Evolutionary conservation across 2,888 invertebrate species (phyloP).

Genomic region (Chymomyza amoena): DNA sequence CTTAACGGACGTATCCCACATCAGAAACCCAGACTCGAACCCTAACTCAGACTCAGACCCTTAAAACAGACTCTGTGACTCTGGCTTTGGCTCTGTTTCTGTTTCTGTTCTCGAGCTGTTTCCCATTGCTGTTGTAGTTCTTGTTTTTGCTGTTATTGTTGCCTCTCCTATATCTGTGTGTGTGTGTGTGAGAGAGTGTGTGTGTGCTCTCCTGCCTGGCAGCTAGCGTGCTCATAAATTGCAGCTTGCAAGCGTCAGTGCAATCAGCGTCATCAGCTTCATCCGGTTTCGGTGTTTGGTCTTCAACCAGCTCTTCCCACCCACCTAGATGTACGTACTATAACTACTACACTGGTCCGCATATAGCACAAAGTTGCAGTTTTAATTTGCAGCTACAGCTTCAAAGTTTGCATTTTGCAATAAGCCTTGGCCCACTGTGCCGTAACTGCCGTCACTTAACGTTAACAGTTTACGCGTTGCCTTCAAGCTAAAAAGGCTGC

Average conservation of each 20-base stretch:
- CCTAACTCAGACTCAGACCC: constrained; percentile 14
- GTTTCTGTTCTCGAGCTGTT: constrained; percentile 4
- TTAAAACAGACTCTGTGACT: neutral
- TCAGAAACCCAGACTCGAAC: constrained; percentile 26
- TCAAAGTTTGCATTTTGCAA: neutral
- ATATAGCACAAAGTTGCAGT: constrained; percentile 6
- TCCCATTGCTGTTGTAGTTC: neutral
- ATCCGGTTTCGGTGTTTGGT: constrained; percentile 48
- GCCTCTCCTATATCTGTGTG: neutral
- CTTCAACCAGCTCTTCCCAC: neutral
- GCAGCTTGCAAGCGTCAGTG: constrained; percentile 70
- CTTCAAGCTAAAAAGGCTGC: constrained; percentile 69
- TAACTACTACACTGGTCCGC: neutral
- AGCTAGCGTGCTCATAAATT: constrained; percentile 60
- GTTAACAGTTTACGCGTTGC: constrained; percentile 71
- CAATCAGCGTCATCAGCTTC: constrained; percentile 72
- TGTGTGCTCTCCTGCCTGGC: constrained; percentile 9
- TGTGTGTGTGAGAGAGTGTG: constrained; percentile 33
- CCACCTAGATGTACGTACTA: neutral
- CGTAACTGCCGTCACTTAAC: constrained; percentile 72
- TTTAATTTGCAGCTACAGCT: constrained; percentile 7
- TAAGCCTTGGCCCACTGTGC: constrained; percentile 50
- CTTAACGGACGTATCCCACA: constrained; percentile 71
- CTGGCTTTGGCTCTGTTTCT: neutral
- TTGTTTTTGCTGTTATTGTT: neutral